phyloP scores from a whole-genome alignment of 2,888 invertebrate genomes.

The Rhyacophila evoluta region DNA sequence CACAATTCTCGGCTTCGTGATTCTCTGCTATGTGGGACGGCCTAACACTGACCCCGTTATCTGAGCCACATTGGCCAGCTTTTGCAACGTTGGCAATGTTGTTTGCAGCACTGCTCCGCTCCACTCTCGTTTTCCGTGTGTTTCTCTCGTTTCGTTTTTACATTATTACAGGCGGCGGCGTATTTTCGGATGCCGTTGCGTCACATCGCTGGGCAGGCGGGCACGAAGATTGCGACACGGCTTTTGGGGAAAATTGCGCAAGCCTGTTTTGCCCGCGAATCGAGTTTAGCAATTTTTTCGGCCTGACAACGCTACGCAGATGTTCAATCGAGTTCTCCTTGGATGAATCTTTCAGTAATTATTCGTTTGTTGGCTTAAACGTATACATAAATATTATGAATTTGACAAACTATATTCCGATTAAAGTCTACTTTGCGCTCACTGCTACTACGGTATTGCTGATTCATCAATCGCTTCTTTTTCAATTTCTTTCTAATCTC shows the following conservation, averaged over 20 bases:
- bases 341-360: neutral
- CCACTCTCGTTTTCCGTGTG: constrained; percentile 24
- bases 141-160: constrained; percentile 14
- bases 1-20: neutral
- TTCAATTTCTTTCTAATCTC: too few relatives aligned
- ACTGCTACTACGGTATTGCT: too few relatives aligned
- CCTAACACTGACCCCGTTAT: constrained; percentile 51
- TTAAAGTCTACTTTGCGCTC: too few relatives aligned
- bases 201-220: constrained; percentile 22
- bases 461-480: too few relatives aligned
- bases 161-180: constrained; percentile 8
- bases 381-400: too few relatives aligned
- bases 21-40: constrained; percentile 41
- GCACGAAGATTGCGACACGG: constrained; percentile 9
- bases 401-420: too few relatives aligned
- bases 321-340: neutral
- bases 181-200: constrained; percentile 18
- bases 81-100: constrained; percentile 35
- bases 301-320: constrained; percentile 8
- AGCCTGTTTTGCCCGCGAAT: constrained; percentile 18
- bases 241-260: constrained; percentile 22
- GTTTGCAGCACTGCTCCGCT: constrained; percentile 8
- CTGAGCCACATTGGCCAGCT: constrained; percentile 30
- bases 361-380: neutral
- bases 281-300: constrained; percentile 10